Base-by-base conservation (phyloP, 1,140 invertebrate species). In the Goniozus legneri region DNA sequence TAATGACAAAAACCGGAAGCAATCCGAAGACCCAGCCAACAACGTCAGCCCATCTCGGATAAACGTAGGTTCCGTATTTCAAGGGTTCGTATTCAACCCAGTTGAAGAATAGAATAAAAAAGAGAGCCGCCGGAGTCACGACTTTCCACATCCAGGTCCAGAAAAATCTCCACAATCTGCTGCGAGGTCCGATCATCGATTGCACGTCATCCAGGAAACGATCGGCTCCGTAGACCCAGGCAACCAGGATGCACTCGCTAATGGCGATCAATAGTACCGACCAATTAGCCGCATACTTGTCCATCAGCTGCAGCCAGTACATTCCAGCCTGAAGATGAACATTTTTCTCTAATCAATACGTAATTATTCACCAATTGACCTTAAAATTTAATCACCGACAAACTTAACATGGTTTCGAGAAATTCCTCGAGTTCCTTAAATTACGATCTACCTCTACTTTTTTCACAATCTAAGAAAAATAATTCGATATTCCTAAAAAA, bases 241-340 rank as follows among this genome's bases (percentile, higher is more conserved):
- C 84, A 21, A 92, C 84, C 0, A 89, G 77, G 34, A 90, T 81
- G 43, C 88, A 84, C 69, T 92, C 89, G 21, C 80, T 77, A 34
- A 91, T 87, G 7, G 88, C 89, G 52, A 92, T 90, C 8, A 92
- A 74, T 32, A 91, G 73, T 1, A 91, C 89, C 13, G 88, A 89
- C 83, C 87, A 92, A 62, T 89, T 91, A 13, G 89, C 89, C 1
- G 89, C 88, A 61, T 92, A 91, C 54, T 88, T 89, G 59, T 92
- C 89, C 84, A 92, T 89, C 45, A 92, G 60, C 61, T 91, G 87
- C 8, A 91, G 73, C 81, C 89, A 86, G 65, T 88, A 91, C 83
- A 91, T 88, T 3, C 88, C 89, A 59, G 86, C 84, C 84, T 86
- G 51, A 32, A 74, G 69, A 46, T n/a, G n/a, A n/a, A n/a, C n/a